phyloP scores from a whole-genome alignment of 2,888 invertebrate genomes.

The Lymantria monacha region DNA sequence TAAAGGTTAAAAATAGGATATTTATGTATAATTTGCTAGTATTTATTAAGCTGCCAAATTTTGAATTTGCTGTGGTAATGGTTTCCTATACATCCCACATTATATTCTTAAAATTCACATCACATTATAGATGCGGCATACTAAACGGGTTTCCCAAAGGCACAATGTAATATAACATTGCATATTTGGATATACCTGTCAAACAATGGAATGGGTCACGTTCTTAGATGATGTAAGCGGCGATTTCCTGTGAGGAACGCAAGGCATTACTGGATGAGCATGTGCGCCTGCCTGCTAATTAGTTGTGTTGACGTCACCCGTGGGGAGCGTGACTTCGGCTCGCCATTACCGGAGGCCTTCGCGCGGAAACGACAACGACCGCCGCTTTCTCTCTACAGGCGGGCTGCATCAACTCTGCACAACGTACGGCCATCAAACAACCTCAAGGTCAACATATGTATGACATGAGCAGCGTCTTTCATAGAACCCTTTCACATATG shows the following conservation, averaged over 20 bases:
- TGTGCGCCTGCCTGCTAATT: constrained; percentile 69
- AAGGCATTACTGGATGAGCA: constrained; percentile 50
- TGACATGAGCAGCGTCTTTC: constrained; percentile 2
- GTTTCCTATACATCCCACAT: no score
- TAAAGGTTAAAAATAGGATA: no score
- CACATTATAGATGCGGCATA: neutral
- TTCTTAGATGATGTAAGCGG: constrained; percentile 72
- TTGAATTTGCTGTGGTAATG: no score
- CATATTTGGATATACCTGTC: constrained; percentile 27
- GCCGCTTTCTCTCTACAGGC: constrained; percentile 65
- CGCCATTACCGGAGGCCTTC: constrained; percentile 72
- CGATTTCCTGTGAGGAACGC: constrained; percentile 69
- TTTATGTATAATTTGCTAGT: no score
- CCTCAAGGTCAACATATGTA: constrained; percentile 43
- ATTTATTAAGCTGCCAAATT: no score
- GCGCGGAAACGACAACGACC: constrained; percentile 81
- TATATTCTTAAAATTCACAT: no score
- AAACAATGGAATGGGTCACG: constrained; percentile 59
- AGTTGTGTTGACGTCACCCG: constrained; percentile 69
- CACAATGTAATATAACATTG: constrained; percentile 20
- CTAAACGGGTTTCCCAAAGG: constrained; percentile 5
- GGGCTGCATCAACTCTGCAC: constrained; percentile 44
- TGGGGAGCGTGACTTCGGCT: constrained; percentile 55
- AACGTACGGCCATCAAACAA: constrained; percentile 38
- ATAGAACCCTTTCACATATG: neutral